A percentile compares a stretch with the other conserved stretches of the same genome.
Conservation (phyloP, 2,888 invertebrate species). For the Cheilosia soror region DNA sequence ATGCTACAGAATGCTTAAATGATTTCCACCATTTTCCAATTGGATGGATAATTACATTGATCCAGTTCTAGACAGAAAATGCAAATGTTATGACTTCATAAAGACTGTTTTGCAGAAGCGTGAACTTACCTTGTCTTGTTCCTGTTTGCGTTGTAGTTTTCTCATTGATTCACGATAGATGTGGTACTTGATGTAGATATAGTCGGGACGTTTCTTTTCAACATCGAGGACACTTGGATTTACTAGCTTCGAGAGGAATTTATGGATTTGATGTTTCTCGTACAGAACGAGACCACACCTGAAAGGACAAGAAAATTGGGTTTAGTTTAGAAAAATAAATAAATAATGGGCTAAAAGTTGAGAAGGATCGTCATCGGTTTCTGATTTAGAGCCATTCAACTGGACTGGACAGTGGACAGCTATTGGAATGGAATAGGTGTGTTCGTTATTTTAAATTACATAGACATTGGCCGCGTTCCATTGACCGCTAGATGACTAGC, state of each 20-base stretch:
- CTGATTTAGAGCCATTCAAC: too few relatives aligned
- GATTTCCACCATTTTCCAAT: conserved; percentile 86
- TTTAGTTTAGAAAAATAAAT: background rate
- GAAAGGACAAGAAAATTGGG: conserved; percentile 20
- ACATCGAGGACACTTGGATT: conserved; percentile 82
- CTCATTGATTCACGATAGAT: conserved; percentile 83
- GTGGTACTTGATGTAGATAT: conserved; percentile 85
- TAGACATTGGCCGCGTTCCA: too few relatives aligned
- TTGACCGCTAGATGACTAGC: too few relatives aligned
- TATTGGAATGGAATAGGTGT: too few relatives aligned
- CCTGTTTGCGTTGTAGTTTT: conserved; percentile 80
- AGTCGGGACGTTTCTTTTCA: conserved; percentile 84
- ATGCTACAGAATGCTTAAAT: conserved; percentile 87
- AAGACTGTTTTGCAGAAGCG: background rate
- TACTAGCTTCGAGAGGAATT: conserved; percentile 82
- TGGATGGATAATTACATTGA: conserved; percentile 83
- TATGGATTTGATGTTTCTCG: conserved; percentile 80
- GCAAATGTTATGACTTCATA: background rate
- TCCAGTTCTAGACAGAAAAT: conserved; percentile 80
- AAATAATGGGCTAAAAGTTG: too few relatives aligned
- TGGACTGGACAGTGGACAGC: too few relatives aligned
- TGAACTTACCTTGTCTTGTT: conserved; percentile 80
- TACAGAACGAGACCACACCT: conserved; percentile 82
- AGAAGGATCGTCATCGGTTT: too few relatives aligned
- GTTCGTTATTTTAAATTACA: too few relatives aligned